Evolutionary conservation across 2,797 vertebrate genomes (phyloP).

Genomic region (Melopsittacus undulatus): DNA sequence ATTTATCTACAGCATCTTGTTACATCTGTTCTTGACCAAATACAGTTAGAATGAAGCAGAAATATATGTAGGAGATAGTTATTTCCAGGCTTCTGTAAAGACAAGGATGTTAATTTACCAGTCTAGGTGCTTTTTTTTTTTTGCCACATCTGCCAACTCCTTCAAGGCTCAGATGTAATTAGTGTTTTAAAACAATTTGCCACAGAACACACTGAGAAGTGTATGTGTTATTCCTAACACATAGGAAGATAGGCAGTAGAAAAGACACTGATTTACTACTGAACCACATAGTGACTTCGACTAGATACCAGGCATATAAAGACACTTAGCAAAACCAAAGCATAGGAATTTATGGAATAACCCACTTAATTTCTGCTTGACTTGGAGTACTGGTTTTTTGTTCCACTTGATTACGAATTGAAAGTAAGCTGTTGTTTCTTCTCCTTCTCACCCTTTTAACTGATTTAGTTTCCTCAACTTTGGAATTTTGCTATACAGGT

Average conservation of each 20-base stretch:
- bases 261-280: neutral
- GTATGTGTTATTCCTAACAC: neutral
- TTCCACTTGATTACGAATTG: neutral
- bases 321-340: neutral
- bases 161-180: neutral
- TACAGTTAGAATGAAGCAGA: neutral
- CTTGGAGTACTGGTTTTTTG: neutral
- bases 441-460: neutral
- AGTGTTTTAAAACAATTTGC: neutral
- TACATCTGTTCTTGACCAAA: neutral
- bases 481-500: neutral
- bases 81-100: neutral
- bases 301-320: neutral
- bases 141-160: neutral
- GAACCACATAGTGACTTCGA: neutral
- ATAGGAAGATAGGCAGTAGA: neutral
- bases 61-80: neutral
- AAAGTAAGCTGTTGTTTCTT: neutral
- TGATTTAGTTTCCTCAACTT: neutral
- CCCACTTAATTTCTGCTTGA: neutral
- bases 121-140: neutral
- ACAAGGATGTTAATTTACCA: neutral
- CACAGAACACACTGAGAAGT: neutral
- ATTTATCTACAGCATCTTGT: neutral
- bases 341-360: neutral